These are phyloP conservation scores for Amphiprion percula DNA, from an alignment of 2,113 vertebrate genomes.

Conservation along the genomic window DNA sequence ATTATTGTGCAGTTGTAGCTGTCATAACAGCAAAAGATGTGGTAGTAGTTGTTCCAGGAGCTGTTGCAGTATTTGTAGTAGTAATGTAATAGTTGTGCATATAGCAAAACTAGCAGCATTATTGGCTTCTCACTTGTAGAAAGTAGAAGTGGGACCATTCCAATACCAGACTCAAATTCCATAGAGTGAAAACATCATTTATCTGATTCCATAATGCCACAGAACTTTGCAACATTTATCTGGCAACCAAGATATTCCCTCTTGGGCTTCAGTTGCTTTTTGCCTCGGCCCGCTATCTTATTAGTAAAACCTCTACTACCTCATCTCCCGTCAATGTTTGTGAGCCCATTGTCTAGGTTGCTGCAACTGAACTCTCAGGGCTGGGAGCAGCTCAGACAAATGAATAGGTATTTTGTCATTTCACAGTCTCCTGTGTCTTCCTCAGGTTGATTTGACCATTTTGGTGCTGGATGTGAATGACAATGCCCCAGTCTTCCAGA, in stretches of 20 bases:
- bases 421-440: slow-evolving; percentile 10
- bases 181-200: slow-evolving; percentile 11
- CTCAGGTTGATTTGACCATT: slow-evolving; percentile 89
- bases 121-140: background rate
- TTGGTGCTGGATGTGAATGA: slow-evolving; percentile 96
- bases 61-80: background rate
- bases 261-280: slow-evolving; percentile 12
- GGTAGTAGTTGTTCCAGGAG: background rate
- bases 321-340: background rate
- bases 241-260: background rate
- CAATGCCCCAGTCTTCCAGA: slow-evolving; percentile 96
- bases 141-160: background rate
- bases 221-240: slow-evolving; percentile 2
- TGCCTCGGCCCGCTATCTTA: background rate
- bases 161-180: background rate
- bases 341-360: background rate
- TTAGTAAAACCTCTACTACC: too few relatives aligned
- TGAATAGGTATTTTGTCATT: background rate
- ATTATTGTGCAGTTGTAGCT: background rate
- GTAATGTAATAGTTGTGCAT: background rate
- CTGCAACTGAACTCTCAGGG: background rate
- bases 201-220: background rate
- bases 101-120: background rate
- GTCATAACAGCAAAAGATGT: background rate
- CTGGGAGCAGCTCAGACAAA: background rate